Conservation (phyloP, 1,140 invertebrate species). For the Harlomillsia oculata region DNA sequence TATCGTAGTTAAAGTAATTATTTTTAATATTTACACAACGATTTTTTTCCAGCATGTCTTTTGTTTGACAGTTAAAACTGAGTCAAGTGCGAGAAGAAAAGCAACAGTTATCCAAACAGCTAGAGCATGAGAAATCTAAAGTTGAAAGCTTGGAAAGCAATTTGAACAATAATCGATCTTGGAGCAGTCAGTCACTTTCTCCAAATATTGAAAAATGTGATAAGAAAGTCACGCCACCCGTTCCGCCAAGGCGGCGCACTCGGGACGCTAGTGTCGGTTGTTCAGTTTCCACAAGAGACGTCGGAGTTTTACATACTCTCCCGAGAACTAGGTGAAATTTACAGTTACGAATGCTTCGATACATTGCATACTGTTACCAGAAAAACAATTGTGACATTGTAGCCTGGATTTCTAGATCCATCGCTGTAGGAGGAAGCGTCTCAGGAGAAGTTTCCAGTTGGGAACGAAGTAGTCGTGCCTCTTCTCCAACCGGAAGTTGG, state of each 20-base stretch:
- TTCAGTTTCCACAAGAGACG: slow-evolving; percentile 53
- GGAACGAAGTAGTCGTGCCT: slow-evolving; percentile 17
- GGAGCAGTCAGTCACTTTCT: too few relatives aligned
- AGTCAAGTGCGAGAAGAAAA: slow-evolving; percentile 64
- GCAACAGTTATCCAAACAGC: slow-evolving; percentile 45
- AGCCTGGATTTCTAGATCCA: slow-evolving; percentile 16
- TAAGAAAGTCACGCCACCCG: too few relatives aligned
- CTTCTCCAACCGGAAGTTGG: slow-evolving; percentile 27
- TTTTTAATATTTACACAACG: too few relatives aligned
- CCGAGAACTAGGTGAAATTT: slow-evolving; percentile 37
- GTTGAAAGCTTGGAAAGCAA: slow-evolving; percentile 4
- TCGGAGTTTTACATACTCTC: slow-evolving; percentile 50
- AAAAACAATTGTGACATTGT: too few relatives aligned
- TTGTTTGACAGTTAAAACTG: slow-evolving; percentile 51
- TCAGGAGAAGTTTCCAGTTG: slow-evolving; percentile 7
- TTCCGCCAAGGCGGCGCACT: slow-evolving; percentile 29
- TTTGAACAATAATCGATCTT: background rate
- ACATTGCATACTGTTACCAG: background rate
- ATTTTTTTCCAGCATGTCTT: too few relatives aligned
- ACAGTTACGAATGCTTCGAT: background rate
- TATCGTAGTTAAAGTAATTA: background rate
- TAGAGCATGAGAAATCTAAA: slow-evolving; percentile 32
- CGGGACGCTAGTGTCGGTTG: slow-evolving; percentile 60
- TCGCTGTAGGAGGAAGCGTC: slow-evolving; percentile 25
- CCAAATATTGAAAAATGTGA: too few relatives aligned